Evolutionary conservation across 2,797 vertebrate species (phyloP).

Genomic region (Eleutherodactylus coqui): DNA sequence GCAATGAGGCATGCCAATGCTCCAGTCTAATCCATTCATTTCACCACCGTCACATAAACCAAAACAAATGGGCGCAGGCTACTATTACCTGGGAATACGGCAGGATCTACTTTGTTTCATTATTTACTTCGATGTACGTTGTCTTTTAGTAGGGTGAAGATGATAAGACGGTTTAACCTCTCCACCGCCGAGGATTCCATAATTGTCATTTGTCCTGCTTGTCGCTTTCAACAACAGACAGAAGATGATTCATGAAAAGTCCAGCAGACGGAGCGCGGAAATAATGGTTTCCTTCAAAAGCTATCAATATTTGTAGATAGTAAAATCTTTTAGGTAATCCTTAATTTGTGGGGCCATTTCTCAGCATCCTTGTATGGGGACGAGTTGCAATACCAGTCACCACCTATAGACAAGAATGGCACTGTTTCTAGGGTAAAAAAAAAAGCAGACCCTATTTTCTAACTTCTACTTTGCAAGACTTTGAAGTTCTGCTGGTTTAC

Average conservation of each 20-base stretch:
- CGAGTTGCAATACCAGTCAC: background rate
- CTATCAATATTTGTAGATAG: background rate
- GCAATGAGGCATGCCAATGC: constrained; percentile 81
- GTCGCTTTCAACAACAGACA: background rate
- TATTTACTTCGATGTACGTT: constrained; percentile 60
- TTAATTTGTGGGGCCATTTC: background rate
- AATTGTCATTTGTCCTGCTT: constrained; percentile 27
- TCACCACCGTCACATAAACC: constrained; percentile 78
- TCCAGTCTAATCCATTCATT: constrained; percentile 82
- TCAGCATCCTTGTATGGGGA: background rate
- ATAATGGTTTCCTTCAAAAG: background rate
- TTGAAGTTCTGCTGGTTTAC: too few relatives aligned
- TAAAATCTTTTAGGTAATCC: background rate
- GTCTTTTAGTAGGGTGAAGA: background rate
- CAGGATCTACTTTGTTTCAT: constrained; percentile 73
- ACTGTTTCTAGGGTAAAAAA: background rate
- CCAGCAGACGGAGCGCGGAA: background rate
- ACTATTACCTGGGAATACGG: constrained; percentile 71
- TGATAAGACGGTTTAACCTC: constrained; percentile 28
- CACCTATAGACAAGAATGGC: background rate
- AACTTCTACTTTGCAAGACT: too few relatives aligned
- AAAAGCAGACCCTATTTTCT: background rate
- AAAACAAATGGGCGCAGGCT: constrained; percentile 80
- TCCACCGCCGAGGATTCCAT: background rate
- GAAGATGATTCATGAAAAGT: constrained; percentile 14